phyloP scores from a whole-genome alignment of 2,888 invertebrate species.

The Xiphydria camelus region DNA sequence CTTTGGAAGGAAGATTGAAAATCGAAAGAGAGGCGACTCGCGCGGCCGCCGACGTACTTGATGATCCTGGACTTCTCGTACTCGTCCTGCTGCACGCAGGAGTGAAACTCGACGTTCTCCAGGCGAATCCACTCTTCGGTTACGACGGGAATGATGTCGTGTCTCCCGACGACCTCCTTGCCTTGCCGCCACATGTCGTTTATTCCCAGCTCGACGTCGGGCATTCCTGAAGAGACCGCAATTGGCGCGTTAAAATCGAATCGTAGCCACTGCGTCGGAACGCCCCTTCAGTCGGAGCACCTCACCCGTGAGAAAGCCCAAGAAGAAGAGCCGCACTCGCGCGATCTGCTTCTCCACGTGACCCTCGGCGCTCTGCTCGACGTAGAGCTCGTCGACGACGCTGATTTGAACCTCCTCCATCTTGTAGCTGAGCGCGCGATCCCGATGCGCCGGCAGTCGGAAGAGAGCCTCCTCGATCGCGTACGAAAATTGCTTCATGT shows the following conservation, averaged over 20 bases:
- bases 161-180: constrained; percentile 97
- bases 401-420: constrained; percentile 95
- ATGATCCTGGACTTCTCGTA: constrained; percentile 84
- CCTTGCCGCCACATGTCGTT: constrained; percentile 98
- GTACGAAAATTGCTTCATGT: constrained; percentile 88
- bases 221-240: constrained; percentile 71
- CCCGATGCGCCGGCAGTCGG: constrained; percentile 79
- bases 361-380: constrained; percentile 85
- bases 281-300: neutral
- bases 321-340: constrained; percentile 91
- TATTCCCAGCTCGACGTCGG: constrained; percentile 93
- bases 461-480: constrained; percentile 93
- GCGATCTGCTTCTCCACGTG: constrained; percentile 88
- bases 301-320: constrained; percentile 90
- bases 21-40: too few species aligned
- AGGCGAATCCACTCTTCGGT: constrained; percentile 99
- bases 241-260: too few species aligned
- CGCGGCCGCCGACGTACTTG: constrained; percentile 75
- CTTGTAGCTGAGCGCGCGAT: constrained; percentile 88
- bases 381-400: constrained; percentile 89
- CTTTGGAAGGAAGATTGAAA: too few species aligned
- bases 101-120: constrained; percentile 93
- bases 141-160: constrained; percentile 97
- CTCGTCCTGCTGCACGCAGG: constrained; percentile 88
- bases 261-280: too few species aligned